Evolutionary conservation across 2,113 vertebrate species (phyloP), one percentile per base, ranked within the genome.

Genomic region (Pygoscelis antarcticus): DNA sequence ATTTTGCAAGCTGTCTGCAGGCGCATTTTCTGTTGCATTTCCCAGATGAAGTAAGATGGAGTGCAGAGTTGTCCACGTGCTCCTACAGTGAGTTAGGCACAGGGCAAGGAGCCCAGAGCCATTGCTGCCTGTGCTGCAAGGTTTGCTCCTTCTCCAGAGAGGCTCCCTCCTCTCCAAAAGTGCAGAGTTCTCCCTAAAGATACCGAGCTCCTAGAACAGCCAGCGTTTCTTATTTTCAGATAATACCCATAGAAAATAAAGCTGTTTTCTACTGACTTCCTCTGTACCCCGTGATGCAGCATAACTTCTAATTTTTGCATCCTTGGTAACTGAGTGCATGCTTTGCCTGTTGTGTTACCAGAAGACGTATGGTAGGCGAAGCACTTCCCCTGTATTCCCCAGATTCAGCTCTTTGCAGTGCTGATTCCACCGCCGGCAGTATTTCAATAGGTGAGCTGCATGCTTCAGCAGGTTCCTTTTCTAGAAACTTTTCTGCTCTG

Each of bases 81-180:
- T 61, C 69, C 49, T 18, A 0, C 71, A 49, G 58, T 0, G 2
- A n/a, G 47, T 2, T 3, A 5, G 40, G 58, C 46, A 22, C 57
- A 42, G 70, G 34, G 27, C 14, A 17, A 34, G 49, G 49, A 64
- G 76, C 65, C 26, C 32, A 7, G 72, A 42, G 44, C 29, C 25
- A 4, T 0, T 3, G 58, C 52, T 42, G 58, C 25, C 27, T 2
- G 26, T 11, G 38, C 40, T 34, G 69, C 32, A 3, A 10, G 65
- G 15, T 44, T 22, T 64, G 60, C 27, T 77, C 34, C 60, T 64
- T 17, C 42, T 61, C 80, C 42, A 49, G 29, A 52, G 26, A 14
- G 16, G 51, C 16, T 42, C 34, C 18, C 38, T 32, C 21, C n/a
- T 16, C 42, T 72, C 46, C 55, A 25, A 8, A 32, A 11, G 62